Evolutionary conservation across 1,140 invertebrate species (phyloP), one percentile per base, ranked within the genome.

Genomic region (Wasmannia auropunctata): DNA sequence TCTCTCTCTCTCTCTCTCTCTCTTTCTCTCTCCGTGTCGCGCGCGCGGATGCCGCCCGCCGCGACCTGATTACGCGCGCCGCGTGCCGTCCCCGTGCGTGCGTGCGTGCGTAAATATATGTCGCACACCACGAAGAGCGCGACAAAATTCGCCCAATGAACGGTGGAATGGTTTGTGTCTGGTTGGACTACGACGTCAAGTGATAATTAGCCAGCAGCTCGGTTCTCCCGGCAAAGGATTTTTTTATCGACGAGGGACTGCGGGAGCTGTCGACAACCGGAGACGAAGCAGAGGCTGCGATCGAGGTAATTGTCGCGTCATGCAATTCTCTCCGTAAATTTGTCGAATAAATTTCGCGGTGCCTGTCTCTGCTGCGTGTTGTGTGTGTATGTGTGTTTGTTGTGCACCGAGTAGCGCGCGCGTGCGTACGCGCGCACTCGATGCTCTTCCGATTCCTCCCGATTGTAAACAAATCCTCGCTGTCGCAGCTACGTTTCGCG

Each of bases 61-160:
- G 56, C 60, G 69, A 72, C 69, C 70, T 72, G 62, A 87, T 54
- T 62, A 85, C 74, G 49, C 86, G 86, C 63, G 81, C 74, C 70
- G 76, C 74, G 62, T 86, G 75, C 31, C 85, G 74, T 43, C 14
- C 60, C 60, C 70, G 83, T 65, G 54, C 72, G 54, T 58, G 54
- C 72, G 14, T 72, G 46, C 63, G 37, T 40, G 34, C 62, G 10
- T 65, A 16, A 11, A 28, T 37, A 2, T 25, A 43, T 70, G 62
- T 34, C 75, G 60, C 40, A 51, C 22, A 43, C 58, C 72, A 79
- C 60, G 76, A 51, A n/a, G 49, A 70, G 34, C 62, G 62, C 77
- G 43, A 58, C 49, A n/a, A 60, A 60, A 65, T 19, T 51, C 43
- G 31, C n/a, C 79, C 49, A 51, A 83, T 74, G 67, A 83, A 81